Base-by-base conservation (phyloP, 2,888 invertebrate species). In the Caenorhabditis sinica region DNA sequence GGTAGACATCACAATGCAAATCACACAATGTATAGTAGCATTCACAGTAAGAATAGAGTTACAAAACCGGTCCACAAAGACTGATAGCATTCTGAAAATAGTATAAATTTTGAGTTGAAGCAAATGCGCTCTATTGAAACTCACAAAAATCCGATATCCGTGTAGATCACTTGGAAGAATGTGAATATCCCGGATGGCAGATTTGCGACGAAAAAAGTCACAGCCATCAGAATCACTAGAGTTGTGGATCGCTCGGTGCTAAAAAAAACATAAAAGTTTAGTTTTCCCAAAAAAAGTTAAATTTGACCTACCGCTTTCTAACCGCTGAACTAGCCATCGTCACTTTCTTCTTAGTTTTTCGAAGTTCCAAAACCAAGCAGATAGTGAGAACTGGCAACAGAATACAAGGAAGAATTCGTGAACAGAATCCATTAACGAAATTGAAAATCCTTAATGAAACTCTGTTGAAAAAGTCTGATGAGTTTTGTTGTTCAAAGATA, bases 101-200 rank as follows among this genome's bases (percentile, higher is more conserved):
- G 17, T 30, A 40, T 36, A 20, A 15, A 11, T 23, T 45, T 11
- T 8, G 11, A 28, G 13, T 8, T 49, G 40, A 40, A 40, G 40
- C 40, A 40, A 13, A 33, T 33, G 33, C 33, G 8, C 40, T 40
- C 13, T 13, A n/a, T n/a, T n/a, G 33, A 33, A 63, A 23, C 45
- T 65, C 17, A 65, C 65, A 65, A 30, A 30, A 65, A 65, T 8
- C 65, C 65, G 0, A 71, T n/a, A 30, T 71, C 69, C 5, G 58
- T 56, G n/a, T 56, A 71, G 17, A 56, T 17, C 4, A 56, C 69
- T 43, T 71, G 53, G 11, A 71, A 28, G 17, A 53, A 33, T 1
- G 68, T 25, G 23, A 53, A 33, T 23, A 71, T 40, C 6, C 69
- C 69, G 36, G 69, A 33, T 28, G 69, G 69, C 1, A 71, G 28